These are phyloP conservation scores for Dunckerocampus dactyliophorus DNA, from an alignment of 2,113 vertebrate genomes.

Conservation along the genomic window DNA sequence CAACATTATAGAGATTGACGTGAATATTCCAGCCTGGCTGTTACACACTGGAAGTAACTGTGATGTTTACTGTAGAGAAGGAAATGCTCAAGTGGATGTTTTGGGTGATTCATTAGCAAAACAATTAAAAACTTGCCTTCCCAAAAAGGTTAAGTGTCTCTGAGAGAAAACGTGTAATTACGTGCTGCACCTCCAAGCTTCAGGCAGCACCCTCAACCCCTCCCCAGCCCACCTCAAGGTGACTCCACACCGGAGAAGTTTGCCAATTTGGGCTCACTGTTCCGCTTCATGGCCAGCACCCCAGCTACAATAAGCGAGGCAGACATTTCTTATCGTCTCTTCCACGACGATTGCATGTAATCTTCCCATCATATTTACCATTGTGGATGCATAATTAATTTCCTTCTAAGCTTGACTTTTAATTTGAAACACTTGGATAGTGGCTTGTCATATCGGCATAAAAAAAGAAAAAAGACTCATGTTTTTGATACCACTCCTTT, in stretches of 20 bases:
- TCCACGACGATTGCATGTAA: slow-evolving; percentile 36
- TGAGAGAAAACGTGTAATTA: slow-evolving; percentile 54
- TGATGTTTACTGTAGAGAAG: background rate
- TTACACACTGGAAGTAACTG: background rate
- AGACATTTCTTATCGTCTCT: slow-evolving; percentile 59
- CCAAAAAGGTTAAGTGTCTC: slow-evolving; percentile 42
- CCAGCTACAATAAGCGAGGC: slow-evolving; percentile 51
- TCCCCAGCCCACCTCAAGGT: slow-evolving; percentile 55
- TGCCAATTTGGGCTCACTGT: slow-evolving; percentile 55
- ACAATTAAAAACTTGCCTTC: background rate
- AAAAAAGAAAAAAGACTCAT: slow-evolving; percentile 29
- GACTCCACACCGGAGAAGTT: slow-evolving; percentile 43
- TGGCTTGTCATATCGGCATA: slow-evolving; percentile 34
- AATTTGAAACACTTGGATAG: slow-evolving; percentile 49
- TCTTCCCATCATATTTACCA: slow-evolving; percentile 60
- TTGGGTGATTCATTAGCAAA: slow-evolving; percentile 44
- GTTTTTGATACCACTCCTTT: slow-evolving; percentile 28
- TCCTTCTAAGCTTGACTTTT: slow-evolving; percentile 62
- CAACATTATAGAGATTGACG: too few species aligned
- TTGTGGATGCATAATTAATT: slow-evolving; percentile 70
- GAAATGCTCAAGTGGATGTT: slow-evolving; percentile 25
- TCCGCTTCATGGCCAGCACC: slow-evolving; percentile 53
- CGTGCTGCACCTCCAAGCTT: background rate
- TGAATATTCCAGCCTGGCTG: too few species aligned
- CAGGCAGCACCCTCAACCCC: slow-evolving; percentile 45